Conservation (phyloP, 2,888 invertebrate species). For the Disparrhopalites patrizii region DNA sequence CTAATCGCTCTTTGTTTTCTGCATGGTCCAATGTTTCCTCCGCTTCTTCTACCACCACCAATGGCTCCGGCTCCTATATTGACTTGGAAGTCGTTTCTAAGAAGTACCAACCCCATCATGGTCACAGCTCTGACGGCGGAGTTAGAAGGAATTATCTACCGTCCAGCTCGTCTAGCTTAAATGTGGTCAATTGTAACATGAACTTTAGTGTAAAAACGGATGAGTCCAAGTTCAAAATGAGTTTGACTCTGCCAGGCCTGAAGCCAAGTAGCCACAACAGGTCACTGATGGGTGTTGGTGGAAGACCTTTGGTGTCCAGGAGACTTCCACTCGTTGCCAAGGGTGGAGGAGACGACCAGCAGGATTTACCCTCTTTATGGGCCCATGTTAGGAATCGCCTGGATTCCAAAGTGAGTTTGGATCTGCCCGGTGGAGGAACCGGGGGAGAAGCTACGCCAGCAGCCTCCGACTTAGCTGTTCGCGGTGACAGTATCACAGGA, state of each 20-base stretch:
- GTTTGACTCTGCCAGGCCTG: conserved; percentile 8
- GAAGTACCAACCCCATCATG: conserved; percentile 4
- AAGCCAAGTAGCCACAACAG: too few relatives aligned
- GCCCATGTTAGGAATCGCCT: conserved; percentile 21
- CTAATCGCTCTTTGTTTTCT: conserved; percentile 21
- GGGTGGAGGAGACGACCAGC: background rate
- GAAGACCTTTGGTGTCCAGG: background rate
- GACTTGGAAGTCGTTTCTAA: conserved; percentile 46
- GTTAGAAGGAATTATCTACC: conserved; percentile 20
- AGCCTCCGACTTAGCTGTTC: background rate
- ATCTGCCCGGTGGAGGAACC: too few relatives aligned
- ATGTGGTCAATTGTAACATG: conserved; percentile 23
- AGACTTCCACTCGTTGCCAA: background rate
- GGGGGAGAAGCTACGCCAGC: too few relatives aligned
- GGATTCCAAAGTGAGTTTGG: conserved; percentile 15
- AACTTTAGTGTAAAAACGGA: conserved; percentile 17
- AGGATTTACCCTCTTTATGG: conserved; percentile 18
- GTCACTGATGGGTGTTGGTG: too few relatives aligned
- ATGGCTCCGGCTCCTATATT: conserved; percentile 32
- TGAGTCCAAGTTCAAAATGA: conserved; percentile 21
- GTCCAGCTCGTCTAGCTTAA: conserved; percentile 22
- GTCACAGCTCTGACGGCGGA: background rate
- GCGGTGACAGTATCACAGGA: background rate
- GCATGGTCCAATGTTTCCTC: conserved; percentile 22
- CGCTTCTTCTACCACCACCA: conserved; percentile 12